Percentiles rank a stretch among this genome's conserved stretches.
Conservation (phyloP, 2,113 vertebrate genomes). For the Panurus biarmicus region DNA sequence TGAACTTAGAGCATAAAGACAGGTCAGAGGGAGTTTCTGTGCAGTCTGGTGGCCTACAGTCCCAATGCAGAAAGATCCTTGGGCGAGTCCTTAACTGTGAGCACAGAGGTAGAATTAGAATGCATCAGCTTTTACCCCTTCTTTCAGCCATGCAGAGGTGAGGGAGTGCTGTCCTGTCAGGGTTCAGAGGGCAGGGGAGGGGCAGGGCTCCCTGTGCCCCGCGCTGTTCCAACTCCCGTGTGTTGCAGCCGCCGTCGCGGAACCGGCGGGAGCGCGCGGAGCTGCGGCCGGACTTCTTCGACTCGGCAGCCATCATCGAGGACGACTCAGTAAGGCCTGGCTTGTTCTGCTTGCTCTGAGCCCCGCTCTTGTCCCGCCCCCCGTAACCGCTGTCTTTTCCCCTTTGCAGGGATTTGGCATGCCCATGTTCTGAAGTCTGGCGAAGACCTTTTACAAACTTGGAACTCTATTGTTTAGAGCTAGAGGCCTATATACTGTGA, state of each 20-base stretch:
- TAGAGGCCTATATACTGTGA: slow-evolving; percentile 94
- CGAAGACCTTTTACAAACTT: slow-evolving; percentile 74
- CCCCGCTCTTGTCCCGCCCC: fast-evolving
- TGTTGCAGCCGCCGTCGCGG: slow-evolving; percentile 88
- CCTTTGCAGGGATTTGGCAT: slow-evolving; percentile 89
- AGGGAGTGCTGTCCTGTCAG: neutral
- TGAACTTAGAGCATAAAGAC: neutral
- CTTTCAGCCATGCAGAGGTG: fast-evolving
- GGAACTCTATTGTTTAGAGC: slow-evolving; percentile 86
- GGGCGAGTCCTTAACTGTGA: neutral
- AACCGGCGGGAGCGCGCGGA: slow-evolving; percentile 96
- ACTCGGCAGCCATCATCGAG: slow-evolving; percentile 98
- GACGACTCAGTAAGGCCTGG: slow-evolving; percentile 90
- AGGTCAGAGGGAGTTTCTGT: neutral
- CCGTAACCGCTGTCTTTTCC: slow-evolving; percentile 21
- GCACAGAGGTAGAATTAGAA: neutral
- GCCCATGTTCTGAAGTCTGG: slow-evolving; percentile 95
- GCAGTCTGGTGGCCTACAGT: neutral
- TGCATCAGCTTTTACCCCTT: neutral
- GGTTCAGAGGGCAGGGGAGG: too few species aligned
- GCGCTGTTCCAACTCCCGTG: neutral
- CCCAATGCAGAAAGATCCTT: neutral
- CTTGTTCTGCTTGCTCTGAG: neutral
- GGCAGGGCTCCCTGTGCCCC: neutral
- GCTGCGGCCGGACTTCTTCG: slow-evolving; percentile 98